Evolutionary conservation across 1,140 invertebrate genomes (phyloP).

Genomic region (Musca domestica): DNA sequence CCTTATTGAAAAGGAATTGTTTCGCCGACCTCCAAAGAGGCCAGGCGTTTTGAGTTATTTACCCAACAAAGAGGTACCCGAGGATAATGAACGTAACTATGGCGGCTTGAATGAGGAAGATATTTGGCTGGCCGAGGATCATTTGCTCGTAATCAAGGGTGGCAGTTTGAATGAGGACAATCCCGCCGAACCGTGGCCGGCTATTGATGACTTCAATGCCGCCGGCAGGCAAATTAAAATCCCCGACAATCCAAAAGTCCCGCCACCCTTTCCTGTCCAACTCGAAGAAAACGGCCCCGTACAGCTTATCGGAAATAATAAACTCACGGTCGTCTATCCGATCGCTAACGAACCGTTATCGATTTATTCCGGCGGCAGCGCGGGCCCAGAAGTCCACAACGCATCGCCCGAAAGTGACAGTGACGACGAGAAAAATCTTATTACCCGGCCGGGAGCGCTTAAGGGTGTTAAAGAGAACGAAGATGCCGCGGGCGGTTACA

Average conservation of each 20-base stretch:
- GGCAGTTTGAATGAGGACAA: conserved; percentile 58
- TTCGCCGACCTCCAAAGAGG: conserved; percentile 63
- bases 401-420: conserved; percentile 29
- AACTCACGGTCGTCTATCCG: conserved; percentile 51
- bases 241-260: conserved; percentile 70
- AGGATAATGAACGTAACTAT: conserved; percentile 73
- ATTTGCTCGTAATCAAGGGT: conserved; percentile 78
- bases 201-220: conserved; percentile 79
- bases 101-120: conserved; percentile 80
- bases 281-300: conserved; percentile 73
- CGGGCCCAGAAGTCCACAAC: conserved; percentile 27
- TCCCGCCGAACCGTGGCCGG: conserved; percentile 65
- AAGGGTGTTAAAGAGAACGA: conserved; percentile 35
- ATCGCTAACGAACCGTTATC: conserved; percentile 47
- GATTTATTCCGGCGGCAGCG: conserved; percentile 32
- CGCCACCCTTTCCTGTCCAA: conserved; percentile 86
- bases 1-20: conserved; percentile 81
- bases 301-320: conserved; percentile 55
- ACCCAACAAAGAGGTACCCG: conserved; percentile 72
- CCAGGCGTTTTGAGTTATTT: conserved; percentile 80
- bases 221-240: conserved; percentile 77
- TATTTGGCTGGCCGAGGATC: conserved; percentile 86
- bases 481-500: conserved; percentile 28
- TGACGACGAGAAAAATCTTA: conserved; percentile 43
- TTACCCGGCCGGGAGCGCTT: conserved; percentile 50